Base-by-base conservation (phyloP, 2,797 vertebrate genomes). In the Jordanella pulchra region DNA sequence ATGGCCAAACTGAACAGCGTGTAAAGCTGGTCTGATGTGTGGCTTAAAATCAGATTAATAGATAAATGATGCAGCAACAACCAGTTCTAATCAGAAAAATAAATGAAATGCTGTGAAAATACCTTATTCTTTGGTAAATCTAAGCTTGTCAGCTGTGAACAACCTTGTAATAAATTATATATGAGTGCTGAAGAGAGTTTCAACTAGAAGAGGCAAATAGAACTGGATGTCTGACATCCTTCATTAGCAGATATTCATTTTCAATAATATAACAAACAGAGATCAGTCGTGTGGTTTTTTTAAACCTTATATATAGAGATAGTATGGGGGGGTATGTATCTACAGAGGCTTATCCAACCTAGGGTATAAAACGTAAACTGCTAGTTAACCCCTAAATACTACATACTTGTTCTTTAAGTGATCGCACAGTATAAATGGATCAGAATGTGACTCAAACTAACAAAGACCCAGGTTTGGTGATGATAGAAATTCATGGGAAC, bases 11-110 rank as follows among this genome's bases (percentile, higher is more conserved):
- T 73, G 84, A 80, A 71, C 15, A 39, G 45, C 45, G 58, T 2
- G 75, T 69, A 85, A 76, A 81, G 76, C 61, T 51, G 55, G 27
- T 65, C 65, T 35, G 78, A 54, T 65, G 82, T 65, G 65, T 78
- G 77, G 76, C 81, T 79, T 76, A 18, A 56, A 10, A 67, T 81
- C 60, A 10, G 14, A 30, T 65, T 58, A 73, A 39, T 35, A 61
- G 28, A 77, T 27, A 77, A 80, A 73, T 58, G 65, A 73, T 61
- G 67, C 50, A 61, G 60, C 32, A 71, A 50, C 69, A 51, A 63
- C 72, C 80, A 74, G 79, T 67, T 76, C 9, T 13, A 27, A 51
- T 48, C 63, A 53, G 72, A 25, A 73, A 80, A 77, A 78, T 77
- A 30, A 75, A 50, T 30, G 65, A n/a, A n/a, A n/a, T n/a, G n/a